These are phyloP conservation scores for Drosophila multiciliata DNA, from an alignment of 2,888 invertebrate genomes.

Conservation along the genomic window DNA sequence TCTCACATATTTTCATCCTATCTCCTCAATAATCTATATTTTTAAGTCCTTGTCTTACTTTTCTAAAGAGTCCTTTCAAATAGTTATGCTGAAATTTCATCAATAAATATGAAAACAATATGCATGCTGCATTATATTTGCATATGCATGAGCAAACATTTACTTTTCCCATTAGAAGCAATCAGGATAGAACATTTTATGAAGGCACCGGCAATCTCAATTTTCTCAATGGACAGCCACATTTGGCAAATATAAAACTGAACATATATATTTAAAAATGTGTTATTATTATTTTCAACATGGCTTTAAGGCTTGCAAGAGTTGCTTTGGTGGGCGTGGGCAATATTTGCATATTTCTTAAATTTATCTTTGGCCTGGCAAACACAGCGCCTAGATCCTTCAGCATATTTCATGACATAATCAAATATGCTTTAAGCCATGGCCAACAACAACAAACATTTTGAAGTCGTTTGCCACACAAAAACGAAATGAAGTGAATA, in stretches of 20 bases:
- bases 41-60: not conserved
- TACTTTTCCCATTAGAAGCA: conserved; percentile 55
- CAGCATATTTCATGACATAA: conserved; percentile 75
- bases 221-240: conserved; percentile 14
- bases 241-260: conserved; percentile 9
- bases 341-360: conserved; percentile 76
- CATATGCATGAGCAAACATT: conserved; percentile 38
- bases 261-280: conserved; percentile 31
- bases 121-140: conserved; percentile 15
- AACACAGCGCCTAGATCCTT: conserved; percentile 45
- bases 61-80: not conserved
- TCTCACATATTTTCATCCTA: not conserved
- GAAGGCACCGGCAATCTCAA: conserved; percentile 11
- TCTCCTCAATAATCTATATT: not conserved
- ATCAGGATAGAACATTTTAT: conserved; percentile 30
- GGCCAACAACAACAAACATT: conserved; percentile 45
- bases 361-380: conserved; percentile 73
- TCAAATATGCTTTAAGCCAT: conserved; percentile 79
- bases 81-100: not conserved
- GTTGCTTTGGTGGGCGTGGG: conserved; percentile 3
- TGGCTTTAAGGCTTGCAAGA: conserved; percentile 8
- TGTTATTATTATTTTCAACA: conserved; percentile 56
- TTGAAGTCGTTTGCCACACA: conserved; percentile 56
- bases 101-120: conserved; percentile 17
- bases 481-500: conserved; percentile 60